Percentiles rank a stretch among this genome's conserved stretches.
These are phyloP conservation scores for Arctia plantaginis DNA, from an alignment of 2,888 invertebrate genomes.

Conservation along the genomic window DNA sequence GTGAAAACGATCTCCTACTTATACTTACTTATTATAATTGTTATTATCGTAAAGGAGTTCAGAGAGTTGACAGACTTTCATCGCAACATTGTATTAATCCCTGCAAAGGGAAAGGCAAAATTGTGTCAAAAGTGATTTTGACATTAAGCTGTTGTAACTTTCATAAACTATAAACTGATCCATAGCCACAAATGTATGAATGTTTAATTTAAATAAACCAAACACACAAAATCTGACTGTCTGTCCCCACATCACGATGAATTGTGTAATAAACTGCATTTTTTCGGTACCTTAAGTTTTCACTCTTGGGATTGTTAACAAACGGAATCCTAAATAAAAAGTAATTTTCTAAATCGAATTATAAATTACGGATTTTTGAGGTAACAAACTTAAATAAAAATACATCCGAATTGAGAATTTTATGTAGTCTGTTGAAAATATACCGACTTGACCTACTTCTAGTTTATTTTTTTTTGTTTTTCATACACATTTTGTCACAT, in stretches of 20 bases:
- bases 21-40: background rate
- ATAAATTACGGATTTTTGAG: too few relatives aligned
- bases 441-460: too few relatives aligned
- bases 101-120: background rate
- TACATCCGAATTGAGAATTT: too few relatives aligned
- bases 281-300: background rate
- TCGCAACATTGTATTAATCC: slow-evolving; percentile 1
- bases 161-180: background rate
- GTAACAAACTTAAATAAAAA: too few relatives aligned
- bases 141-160: background rate
- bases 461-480: too few relatives aligned
- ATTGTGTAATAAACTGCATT: background rate
- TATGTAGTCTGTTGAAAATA: too few relatives aligned
- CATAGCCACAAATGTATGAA: background rate
- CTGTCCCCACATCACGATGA: too few relatives aligned
- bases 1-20: too few relatives aligned
- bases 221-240: too few relatives aligned
- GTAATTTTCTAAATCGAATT: background rate
- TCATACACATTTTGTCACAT: too few relatives aligned
- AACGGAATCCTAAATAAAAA: too few relatives aligned
- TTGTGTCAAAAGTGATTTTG: background rate
- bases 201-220: background rate
- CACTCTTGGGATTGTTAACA: too few relatives aligned
- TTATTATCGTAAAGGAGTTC: background rate
- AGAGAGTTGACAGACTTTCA: background rate